Percentiles rank a stretch among this genome's conserved stretches.
These are phyloP conservation scores for Heliconius melpomene DNA, from an alignment of 1,140 invertebrate genomes.

Conservation along the genomic window DNA sequence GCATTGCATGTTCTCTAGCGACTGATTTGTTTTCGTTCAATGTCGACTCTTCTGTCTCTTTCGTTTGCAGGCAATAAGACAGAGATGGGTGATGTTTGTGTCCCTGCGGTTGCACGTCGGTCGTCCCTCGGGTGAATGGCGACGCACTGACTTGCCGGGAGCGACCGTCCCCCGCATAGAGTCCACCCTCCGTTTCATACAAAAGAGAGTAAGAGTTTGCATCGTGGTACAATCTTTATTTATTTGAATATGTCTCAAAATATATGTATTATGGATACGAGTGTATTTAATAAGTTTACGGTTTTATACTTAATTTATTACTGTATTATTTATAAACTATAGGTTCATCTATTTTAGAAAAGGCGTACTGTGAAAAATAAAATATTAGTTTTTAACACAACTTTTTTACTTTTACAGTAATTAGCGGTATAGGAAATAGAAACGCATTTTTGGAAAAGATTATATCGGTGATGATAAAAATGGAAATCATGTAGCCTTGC, in stretches of 20 bases:
- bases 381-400: too few species aligned
- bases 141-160: slow-evolving; percentile 48
- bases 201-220: slow-evolving; percentile 33
- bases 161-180: slow-evolving; percentile 35
- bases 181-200: slow-evolving; percentile 36
- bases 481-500: not conserved
- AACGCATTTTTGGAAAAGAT: not conserved
- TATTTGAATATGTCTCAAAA: not conserved
- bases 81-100: slow-evolving; percentile 36
- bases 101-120: slow-evolving; percentile 43
- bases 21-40: slow-evolving; percentile 43
- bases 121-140: slow-evolving; percentile 47
- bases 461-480: not conserved
- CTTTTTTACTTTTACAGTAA: too few species aligned
- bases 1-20: slow-evolving; percentile 37
- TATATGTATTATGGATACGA: not conserved
- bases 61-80: slow-evolving; percentile 34
- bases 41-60: slow-evolving; percentile 42
- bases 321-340: too few species aligned
- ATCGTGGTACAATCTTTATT: slow-evolving; percentile 19
- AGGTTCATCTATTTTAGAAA: too few species aligned
- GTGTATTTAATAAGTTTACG: not conserved
- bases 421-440: too few species aligned
- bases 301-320: too few species aligned
- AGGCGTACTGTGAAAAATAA: too few species aligned